Percentiles rank a stretch among this genome's conserved stretches.
Evolutionary conservation across 2,888 invertebrate genomes (phyloP).

Genomic region (Teleogryllus oceanicus): DNA sequence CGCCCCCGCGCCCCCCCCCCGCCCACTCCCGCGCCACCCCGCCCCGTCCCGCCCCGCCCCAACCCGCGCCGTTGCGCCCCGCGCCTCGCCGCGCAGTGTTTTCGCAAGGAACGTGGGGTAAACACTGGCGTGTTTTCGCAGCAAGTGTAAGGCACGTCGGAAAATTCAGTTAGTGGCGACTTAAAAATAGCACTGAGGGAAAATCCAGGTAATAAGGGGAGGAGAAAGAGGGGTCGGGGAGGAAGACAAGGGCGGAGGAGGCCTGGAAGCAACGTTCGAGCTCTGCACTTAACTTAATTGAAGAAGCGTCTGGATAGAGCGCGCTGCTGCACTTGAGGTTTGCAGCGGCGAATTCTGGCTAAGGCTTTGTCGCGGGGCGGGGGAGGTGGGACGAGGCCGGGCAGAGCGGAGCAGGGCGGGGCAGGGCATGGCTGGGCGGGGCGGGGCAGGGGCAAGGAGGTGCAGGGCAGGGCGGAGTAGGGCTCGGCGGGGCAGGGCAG

Average conservation of each 20-base stretch:
- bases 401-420: too few relatives aligned
- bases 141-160: conserved; percentile 18
- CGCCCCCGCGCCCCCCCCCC: too few relatives aligned
- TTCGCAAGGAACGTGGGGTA: conserved; percentile 1
- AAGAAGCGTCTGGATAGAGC: not conserved
- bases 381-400: accelerated
- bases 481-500: too few relatives aligned
- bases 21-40: too few relatives aligned
- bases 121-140: conserved; percentile 3
- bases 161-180: conserved; percentile 2
- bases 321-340: conserved; percentile 8
- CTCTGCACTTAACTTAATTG: not conserved
- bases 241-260: not conserved
- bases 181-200: conserved; percentile 9
- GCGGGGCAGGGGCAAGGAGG: too few relatives aligned
- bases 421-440: too few relatives aligned
- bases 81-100: not conserved
- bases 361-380: not conserved
- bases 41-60: too few relatives aligned
- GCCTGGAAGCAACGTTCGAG: not conserved
- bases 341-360: not conserved
- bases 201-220: not conserved
- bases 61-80: too few relatives aligned
- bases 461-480: too few relatives aligned
- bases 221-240: not conserved